These are phyloP conservation scores for Epistrophella euchroma DNA, from an alignment of 2,888 invertebrate genomes.

Conservation along the genomic window DNA sequence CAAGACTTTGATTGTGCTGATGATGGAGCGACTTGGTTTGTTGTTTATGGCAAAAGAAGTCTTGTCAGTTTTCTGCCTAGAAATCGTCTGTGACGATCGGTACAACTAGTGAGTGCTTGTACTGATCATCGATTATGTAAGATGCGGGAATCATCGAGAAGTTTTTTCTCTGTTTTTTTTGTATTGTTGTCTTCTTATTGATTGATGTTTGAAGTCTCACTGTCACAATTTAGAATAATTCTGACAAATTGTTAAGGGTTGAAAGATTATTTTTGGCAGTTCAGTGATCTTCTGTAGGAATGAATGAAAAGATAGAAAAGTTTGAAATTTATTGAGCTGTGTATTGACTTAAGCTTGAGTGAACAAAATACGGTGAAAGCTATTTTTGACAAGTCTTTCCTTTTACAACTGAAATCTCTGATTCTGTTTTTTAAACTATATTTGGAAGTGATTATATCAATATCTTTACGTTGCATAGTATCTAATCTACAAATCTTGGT, in stretches of 20 bases:
- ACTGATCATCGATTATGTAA: slow-evolving; percentile 54
- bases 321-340: too few relatives aligned
- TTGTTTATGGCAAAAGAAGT: slow-evolving; percentile 43
- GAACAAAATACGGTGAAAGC: too few relatives aligned
- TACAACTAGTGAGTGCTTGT: slow-evolving; percentile 8
- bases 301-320: too few relatives aligned
- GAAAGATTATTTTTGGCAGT: background rate
- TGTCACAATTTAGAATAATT: slow-evolving; percentile 38
- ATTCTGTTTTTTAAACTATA: too few relatives aligned
- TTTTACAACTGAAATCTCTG: too few relatives aligned
- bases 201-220: slow-evolving; percentile 46
- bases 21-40: slow-evolving; percentile 54
- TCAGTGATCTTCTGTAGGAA: background rate
- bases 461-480: too few relatives aligned
- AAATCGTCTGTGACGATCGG: slow-evolving; percentile 44
- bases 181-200: background rate
- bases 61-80: slow-evolving; percentile 12
- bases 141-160: background rate
- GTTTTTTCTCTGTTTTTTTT: slow-evolving; percentile 12
- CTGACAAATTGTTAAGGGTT: slow-evolving; percentile 8
- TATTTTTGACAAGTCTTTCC: too few relatives aligned
- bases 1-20: slow-evolving; percentile 48
- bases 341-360: too few relatives aligned
- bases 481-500: too few relatives aligned
- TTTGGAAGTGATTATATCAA: too few relatives aligned